Evolutionary conservation across 2,797 vertebrate species (phyloP).

Genomic region (Spinus olivaceus): DNA sequence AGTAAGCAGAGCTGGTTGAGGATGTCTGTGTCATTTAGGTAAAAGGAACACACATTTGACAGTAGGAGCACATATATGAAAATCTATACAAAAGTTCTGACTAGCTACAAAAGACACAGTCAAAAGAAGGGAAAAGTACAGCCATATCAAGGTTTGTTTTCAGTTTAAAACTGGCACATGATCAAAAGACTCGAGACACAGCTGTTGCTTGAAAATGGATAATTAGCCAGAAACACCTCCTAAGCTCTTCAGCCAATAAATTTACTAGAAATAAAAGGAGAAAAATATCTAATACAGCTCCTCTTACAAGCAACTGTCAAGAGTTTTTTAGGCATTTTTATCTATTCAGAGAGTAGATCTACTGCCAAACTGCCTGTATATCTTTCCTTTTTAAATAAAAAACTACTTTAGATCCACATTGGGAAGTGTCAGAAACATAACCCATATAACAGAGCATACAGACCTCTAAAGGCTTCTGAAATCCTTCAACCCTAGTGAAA

Average conservation of each 20-base stretch:
- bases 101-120: background rate
- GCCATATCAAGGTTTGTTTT: background rate
- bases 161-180: background rate
- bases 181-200: background rate
- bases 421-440: background rate
- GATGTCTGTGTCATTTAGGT: background rate
- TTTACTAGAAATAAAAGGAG: background rate
- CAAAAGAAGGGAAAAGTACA: background rate
- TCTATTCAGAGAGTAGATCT: background rate
- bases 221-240: background rate
- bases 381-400: background rate
- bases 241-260: background rate
- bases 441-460: background rate
- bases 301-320: background rate
- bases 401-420: background rate
- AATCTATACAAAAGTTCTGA: background rate
- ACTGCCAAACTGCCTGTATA: background rate
- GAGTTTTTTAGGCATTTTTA: background rate
- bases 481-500: background rate
- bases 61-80: background rate
- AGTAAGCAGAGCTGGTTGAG: background rate
- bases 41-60: background rate
- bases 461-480: background rate
- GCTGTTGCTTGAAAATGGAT: background rate
- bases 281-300: background rate